A percentile compares a stretch with the other conserved stretches of the same genome.
phyloP scores from a whole-genome alignment of 2,888 invertebrate species.

The Sinelater perroti region DNA sequence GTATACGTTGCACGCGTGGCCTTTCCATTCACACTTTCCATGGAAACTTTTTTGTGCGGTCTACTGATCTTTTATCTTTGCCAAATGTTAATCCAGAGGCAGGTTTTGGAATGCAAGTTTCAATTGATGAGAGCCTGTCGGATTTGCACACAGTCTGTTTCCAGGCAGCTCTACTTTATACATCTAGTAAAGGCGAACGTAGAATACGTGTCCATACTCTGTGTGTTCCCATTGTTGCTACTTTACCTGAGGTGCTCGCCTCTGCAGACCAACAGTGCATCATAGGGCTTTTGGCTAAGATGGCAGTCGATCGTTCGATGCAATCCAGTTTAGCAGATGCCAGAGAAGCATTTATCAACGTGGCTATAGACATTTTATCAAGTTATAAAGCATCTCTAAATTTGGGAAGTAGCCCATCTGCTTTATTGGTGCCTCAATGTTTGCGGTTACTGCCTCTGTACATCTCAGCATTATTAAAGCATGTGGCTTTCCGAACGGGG shows the following conservation, averaged over 20 bases:
- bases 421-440: slow-evolving; percentile 79
- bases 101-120: slow-evolving; percentile 97
- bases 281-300: slow-evolving; percentile 90
- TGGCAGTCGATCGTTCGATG: slow-evolving; percentile 95
- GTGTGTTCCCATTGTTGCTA: slow-evolving; percentile 89
- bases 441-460: slow-evolving; percentile 87
- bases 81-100: slow-evolving; percentile 99
- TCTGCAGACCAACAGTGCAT: slow-evolving; percentile 95
- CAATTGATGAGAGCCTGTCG: slow-evolving; percentile 89
- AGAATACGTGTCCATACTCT: slow-evolving; percentile 97
- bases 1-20: slow-evolving; percentile 93
- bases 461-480: slow-evolving; percentile 88
- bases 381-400: slow-evolving; percentile 76
- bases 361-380: slow-evolving; percentile 87
- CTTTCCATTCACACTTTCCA: slow-evolving; percentile 97
- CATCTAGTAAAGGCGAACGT: slow-evolving; percentile 93
- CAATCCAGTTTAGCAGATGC: slow-evolving; percentile 90
- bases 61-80: slow-evolving; percentile 93
- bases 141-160: slow-evolving; percentile 92
- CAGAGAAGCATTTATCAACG: slow-evolving; percentile 95
- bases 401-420: slow-evolving; percentile 66
- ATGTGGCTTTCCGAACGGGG: slow-evolving; percentile 89
- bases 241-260: slow-evolving; percentile 84
- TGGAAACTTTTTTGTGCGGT: slow-evolving; percentile 98
- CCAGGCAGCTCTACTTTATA: slow-evolving; percentile 97